Evolutionary conservation across 1,140 invertebrate species (phyloP), one percentile per base, ranked within the genome.

Genomic region (Rhopalosiphum maidis): DNA sequence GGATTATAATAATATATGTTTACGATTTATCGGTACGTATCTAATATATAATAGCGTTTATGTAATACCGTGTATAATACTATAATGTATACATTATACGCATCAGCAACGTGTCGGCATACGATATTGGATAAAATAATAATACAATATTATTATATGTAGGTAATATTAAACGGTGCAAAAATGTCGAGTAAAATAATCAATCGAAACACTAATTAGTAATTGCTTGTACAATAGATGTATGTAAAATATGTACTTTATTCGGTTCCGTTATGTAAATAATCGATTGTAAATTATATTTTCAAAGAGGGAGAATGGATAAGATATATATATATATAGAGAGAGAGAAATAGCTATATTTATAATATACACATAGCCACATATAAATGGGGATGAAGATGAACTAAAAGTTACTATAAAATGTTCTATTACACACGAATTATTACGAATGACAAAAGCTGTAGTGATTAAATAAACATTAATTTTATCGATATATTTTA

Each of bases 1-100:
- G 60, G 60, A 77, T 77, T 77, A 77, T 77, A 77, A 77, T 77
- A 77, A 77, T 77, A 77, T 77, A 35, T 77, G 60, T 77, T 77
- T 77, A 77, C 60, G 30, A 77, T 77, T 77, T 77, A 77, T 77
- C 60, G 60, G 30, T 77, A 77, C 60, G 60, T 77, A 77, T n/a
- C 30, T 77, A 77, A 77, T n/a, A 68, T 35, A 77, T 77, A 68
- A 77, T 77, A 77, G n/a, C 60, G 60, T 77, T 77, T 77, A 77
- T 77, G 60, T 77, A 77, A 77, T 77, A 77, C 60, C 30, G 60
- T 77, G 60, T 77, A 35, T 51, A 51, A 51, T 77, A 77, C 18
- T 77, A 35, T 77, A 77, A 77, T 77, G 60, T 77, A n/a, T 77
- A 77, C 30, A 77, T 77, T 77, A 51, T 51, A 77, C 60, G 60